Base-by-base conservation (phyloP, 2,113 vertebrate genomes). In the Sebastes fasciatus region DNA sequence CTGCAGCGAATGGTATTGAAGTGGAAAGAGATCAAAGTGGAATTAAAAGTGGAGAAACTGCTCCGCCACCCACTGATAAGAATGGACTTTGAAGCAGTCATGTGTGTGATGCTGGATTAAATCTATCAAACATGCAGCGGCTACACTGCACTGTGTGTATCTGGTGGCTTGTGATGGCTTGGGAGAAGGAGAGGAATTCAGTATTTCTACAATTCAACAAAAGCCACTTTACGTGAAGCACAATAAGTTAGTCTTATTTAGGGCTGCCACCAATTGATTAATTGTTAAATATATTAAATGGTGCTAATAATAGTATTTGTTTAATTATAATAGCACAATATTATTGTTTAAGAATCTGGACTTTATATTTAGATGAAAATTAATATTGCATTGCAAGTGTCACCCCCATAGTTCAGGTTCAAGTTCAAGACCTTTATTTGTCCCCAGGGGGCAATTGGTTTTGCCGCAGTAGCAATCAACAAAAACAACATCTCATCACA, bases 11-110 rank as follows among this genome's bases (percentile, higher is more conserved):
- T 68, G 74, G 23, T 61, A 71, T 75, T 83, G 77, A 84, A 57
- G 82, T 23, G 67, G 71, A 80, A 85, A 65, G 21, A 75, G 75
- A 85, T 77, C 83, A 88, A 74, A 88, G 82, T 19, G 21, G 65
- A 65, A 85, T 83, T 70, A 74, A 71, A 76, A 79, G 77, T 49
- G 17, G 69, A 77, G 66, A 21, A 79, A 70, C 3, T 54, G 23
- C 21, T 71, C 55, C 45, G 60, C 83, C 80, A 68, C 82, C 60
- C 83, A 78, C 51, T 45, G 70, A 86, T 79, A 80, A 66, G 69
- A 88, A 61, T 55, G 26, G 57, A 76, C 66, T 62, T 49, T 46
- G 34, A 71, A 71, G 85, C 72, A 52, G 82, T 83, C 86, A 85
- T 62, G 84, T 77, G 77, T 70, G 77, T 70, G 67, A 46, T 1